Conservation (phyloP, 2,113 vertebrate genomes). For the Alaudala cheleensis region DNA sequence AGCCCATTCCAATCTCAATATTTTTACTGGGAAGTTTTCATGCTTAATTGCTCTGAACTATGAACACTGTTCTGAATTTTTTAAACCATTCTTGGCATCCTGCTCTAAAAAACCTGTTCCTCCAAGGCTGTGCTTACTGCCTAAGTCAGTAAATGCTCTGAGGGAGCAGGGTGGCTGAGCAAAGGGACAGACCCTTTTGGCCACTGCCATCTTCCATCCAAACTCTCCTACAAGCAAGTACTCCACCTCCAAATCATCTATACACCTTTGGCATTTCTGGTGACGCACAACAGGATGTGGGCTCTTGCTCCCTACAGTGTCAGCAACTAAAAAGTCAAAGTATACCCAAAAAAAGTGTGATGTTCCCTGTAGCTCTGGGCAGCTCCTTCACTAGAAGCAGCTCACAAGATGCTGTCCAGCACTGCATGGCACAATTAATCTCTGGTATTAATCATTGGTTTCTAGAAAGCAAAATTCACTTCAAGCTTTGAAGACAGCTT, state of each 20-base stretch:
- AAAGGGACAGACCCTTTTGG: not conserved
- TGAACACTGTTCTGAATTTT: not conserved
- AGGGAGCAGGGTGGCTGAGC: not conserved
- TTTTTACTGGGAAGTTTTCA: not conserved
- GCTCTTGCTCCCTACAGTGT: not conserved
- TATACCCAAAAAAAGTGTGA: accelerated
- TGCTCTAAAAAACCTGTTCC: not conserved
- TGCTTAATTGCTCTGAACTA: not conserved
- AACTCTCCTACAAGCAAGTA: not conserved
- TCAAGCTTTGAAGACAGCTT: constrained; percentile 45
- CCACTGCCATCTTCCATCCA: not conserved
- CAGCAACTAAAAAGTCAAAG: not conserved
- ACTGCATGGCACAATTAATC: not conserved
- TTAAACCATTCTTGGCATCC: not conserved
- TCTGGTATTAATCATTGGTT: not conserved
- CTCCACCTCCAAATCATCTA: not conserved
- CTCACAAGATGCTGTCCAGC: not conserved
- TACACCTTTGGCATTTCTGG: not conserved
- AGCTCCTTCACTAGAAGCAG: not conserved
- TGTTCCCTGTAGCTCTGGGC: not conserved
- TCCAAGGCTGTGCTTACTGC: not conserved
- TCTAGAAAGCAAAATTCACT: not conserved
- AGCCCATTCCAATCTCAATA: not conserved
- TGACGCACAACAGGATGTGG: not conserved
- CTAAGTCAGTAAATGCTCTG: accelerated